A percentile compares a stretch with the other conserved stretches of the same genome.
These are phyloP conservation scores for Aphodius sticticus DNA, from an alignment of 2,888 invertebrate species.

Conservation along the genomic window DNA sequence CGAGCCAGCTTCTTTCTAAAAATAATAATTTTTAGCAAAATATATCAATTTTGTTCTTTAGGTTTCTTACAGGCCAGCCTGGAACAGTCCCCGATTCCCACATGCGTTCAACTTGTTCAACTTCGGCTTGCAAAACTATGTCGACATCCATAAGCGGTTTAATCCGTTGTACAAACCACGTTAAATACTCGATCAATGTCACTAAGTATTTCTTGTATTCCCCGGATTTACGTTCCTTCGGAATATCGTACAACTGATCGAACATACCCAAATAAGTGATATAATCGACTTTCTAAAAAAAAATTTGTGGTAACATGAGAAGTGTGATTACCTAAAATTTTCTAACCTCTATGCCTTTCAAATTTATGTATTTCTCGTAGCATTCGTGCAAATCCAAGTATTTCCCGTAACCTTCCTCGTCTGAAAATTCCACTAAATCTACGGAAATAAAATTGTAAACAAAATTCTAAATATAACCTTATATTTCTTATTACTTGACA, in stretches of 20 bases:
- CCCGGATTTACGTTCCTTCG: constrained; percentile 88
- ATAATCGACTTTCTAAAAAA: constrained; percentile 86
- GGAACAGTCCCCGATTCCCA: constrained; percentile 92
- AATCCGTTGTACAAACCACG: constrained; percentile 82
- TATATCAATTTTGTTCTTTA: constrained; percentile 15
- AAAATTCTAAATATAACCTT: not conserved
- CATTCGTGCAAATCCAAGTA: constrained; percentile 97
- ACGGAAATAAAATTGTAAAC: constrained; percentile 45
- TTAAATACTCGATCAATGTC: constrained; percentile 83
- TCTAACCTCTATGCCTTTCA: constrained; percentile 91
- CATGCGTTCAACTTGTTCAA: constrained; percentile 81
- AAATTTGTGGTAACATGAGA: not conserved
- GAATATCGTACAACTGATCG: constrained; percentile 95
- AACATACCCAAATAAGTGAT: constrained; percentile 93
- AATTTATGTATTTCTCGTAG: constrained; percentile 94
- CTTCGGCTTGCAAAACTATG: constrained; percentile 78
- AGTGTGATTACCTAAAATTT: not conserved
- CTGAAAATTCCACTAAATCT: constrained; percentile 94
- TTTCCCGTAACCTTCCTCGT: constrained; percentile 99
- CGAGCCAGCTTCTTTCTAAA: constrained; percentile 89
- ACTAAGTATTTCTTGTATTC: constrained; percentile 88
- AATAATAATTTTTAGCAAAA: constrained; percentile 8
- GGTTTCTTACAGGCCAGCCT: constrained; percentile 83
- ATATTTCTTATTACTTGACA: constrained; percentile 68
- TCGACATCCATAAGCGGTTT: constrained; percentile 87